Percentiles rank a stretch among this genome's conserved stretches.
These are phyloP conservation scores for Meiosimyza platycephala DNA, from an alignment of 2,888 invertebrate species.

Conservation along the genomic window DNA sequence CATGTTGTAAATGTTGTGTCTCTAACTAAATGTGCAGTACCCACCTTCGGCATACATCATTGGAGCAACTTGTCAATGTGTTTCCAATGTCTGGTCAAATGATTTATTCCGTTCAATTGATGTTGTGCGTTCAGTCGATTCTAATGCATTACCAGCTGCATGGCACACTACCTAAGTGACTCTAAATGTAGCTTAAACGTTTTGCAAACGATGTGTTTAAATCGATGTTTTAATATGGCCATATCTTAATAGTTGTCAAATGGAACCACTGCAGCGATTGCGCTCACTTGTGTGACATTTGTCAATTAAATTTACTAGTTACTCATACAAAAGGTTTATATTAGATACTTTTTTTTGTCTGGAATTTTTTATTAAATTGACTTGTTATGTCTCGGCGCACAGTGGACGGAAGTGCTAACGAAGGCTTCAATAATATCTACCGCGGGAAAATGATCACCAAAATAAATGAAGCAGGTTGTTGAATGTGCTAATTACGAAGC, in stretches of 20 bases:
- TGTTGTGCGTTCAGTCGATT: neutral
- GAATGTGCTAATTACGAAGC: too few relatives aligned
- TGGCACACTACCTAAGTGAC: neutral
- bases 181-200: conserved; percentile 4
- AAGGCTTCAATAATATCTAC: too few relatives aligned
- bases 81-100: neutral
- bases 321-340: neutral
- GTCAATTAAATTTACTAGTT: too few relatives aligned
- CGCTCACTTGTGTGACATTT: too few relatives aligned
- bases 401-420: too few relatives aligned
- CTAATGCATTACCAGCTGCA: neutral
- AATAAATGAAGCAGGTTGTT: too few relatives aligned
- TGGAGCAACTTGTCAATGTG: too few relatives aligned
- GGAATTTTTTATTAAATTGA: neutral
- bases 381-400: neutral
- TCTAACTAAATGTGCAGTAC: too few relatives aligned
- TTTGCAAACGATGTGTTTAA: neutral
- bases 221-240: neutral
- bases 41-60: too few relatives aligned
- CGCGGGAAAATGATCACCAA: too few relatives aligned
- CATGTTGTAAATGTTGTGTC: too few relatives aligned
- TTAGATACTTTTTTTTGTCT: neutral
- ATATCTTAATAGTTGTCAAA: conserved; percentile 11
- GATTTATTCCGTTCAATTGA: neutral
- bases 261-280: neutral